Conservation (phyloP, 1,140 invertebrate species). For the Mycetomoellerius zeteki region DNA sequence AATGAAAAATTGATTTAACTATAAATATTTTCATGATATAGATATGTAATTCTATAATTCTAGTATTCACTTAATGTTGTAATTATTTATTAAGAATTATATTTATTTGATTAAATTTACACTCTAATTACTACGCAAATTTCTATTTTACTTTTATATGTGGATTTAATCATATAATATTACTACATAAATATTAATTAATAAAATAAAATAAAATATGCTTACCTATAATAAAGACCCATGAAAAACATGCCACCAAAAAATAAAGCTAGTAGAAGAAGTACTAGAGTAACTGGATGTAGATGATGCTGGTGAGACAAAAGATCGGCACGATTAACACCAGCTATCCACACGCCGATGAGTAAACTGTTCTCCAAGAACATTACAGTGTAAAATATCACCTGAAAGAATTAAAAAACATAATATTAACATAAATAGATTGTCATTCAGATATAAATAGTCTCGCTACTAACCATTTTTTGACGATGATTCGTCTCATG, state of each 20-base stretch:
- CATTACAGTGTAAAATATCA: conserved; percentile 97
- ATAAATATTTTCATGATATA: not conserved
- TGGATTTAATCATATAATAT: not conserved
- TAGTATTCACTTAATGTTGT: no score
- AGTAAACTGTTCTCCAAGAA: conserved; percentile 94
- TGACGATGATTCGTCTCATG: conserved; percentile 93
- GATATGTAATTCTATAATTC: no score
- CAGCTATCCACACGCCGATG: conserved; percentile 91
- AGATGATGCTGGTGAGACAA: conserved; percentile 80
- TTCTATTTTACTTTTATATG: no score
- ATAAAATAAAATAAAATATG: not conserved
- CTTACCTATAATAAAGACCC: conserved; percentile 93
- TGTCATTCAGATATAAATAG: not conserved
- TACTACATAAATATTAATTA: no score
- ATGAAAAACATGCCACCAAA: conserved; percentile 94
- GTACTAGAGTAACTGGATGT: conserved; percentile 88
- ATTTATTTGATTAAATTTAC: no score
- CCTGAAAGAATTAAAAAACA: conserved; percentile 81
- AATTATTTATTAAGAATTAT: no score
- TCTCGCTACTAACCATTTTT: conserved; percentile 89
- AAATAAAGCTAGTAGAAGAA: conserved; percentile 89
- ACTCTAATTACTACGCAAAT: no score
- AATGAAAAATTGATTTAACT: not conserved
- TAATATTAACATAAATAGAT: not conserved
- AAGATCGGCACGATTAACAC: conserved; percentile 83